These are phyloP conservation scores for Hirundo rustica DNA, from an alignment of 2,797 vertebrate genomes.

Conservation along the genomic window DNA sequence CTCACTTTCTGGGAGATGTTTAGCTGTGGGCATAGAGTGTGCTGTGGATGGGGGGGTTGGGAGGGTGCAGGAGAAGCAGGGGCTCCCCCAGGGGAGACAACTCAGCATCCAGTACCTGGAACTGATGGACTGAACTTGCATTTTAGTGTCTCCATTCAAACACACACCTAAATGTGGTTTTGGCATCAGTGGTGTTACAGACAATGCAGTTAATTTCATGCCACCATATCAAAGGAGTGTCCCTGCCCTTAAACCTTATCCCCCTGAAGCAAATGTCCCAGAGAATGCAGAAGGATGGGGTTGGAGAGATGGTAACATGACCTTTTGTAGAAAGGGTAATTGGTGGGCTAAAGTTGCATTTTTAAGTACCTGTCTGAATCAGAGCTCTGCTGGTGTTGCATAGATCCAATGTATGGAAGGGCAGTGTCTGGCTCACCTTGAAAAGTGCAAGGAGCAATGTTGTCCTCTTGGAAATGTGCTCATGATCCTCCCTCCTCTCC, in stretches of 20 bases:
- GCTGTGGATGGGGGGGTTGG: not conserved
- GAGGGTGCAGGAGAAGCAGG: not conserved
- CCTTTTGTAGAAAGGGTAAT: not conserved
- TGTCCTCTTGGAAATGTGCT: not conserved
- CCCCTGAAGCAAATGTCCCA: not conserved
- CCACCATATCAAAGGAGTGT: not conserved
- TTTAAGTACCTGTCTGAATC: not conserved
- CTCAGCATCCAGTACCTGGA: not conserved
- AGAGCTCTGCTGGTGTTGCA: not conserved
- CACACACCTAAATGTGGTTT: accelerated
- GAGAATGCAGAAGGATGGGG: not conserved
- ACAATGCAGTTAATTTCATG: not conserved
- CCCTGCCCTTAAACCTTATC: not conserved
- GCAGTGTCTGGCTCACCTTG: accelerated
- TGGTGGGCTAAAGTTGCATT: not conserved
- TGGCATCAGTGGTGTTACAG: not conserved
- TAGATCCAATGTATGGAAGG: accelerated
- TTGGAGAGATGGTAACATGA: not conserved
- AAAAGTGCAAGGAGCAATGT: not conserved
- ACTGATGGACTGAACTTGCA: not conserved
- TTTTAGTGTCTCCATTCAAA: not conserved
- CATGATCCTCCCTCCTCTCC: not conserved
- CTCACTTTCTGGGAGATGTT: not conserved
- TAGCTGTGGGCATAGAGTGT: accelerated
- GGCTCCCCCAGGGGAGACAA: accelerated